These are phyloP conservation scores for Metopolophium dirhodum DNA, from an alignment of 1,140 invertebrate genomes.

Conservation along the genomic window DNA sequence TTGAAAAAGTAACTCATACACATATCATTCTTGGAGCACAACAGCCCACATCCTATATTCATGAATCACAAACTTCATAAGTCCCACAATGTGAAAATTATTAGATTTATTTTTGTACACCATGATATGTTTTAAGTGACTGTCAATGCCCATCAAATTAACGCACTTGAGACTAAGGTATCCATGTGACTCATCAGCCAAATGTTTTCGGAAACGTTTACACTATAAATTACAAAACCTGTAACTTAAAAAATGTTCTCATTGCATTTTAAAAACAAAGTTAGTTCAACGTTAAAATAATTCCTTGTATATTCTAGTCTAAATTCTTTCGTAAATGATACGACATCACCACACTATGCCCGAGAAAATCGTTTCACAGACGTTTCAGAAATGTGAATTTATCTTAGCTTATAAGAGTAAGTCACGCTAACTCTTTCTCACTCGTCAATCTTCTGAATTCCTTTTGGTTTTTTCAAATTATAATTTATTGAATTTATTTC, in stretches of 20 bases:
- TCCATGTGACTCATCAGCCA: not conserved
- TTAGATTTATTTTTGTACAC: not conserved
- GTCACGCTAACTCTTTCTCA: not conserved
- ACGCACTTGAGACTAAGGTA: not conserved
- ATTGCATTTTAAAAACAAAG: not conserved
- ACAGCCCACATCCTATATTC: not conserved
- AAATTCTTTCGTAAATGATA: not conserved
- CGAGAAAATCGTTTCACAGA: too few species aligned
- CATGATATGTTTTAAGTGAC: not conserved
- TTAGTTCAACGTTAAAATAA: not conserved
- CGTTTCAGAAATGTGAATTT: not conserved
- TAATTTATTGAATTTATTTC: not conserved
- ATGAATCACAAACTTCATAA: not conserved
- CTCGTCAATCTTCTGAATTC: not conserved
- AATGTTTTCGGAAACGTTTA: not conserved
- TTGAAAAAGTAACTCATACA: not conserved
- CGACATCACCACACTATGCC: too few species aligned
- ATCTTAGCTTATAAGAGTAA: not conserved
- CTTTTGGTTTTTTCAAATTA: not conserved
- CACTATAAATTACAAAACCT: not conserved
- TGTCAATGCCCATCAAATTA: not conserved
- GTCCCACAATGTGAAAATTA: not conserved
- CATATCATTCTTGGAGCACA: not conserved
- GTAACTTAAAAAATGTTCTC: not conserved
- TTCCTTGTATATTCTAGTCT: not conserved